Percentiles rank a stretch among this genome's conserved stretches.
phyloP scores from a whole-genome alignment of 2,888 invertebrate genomes.

The Morinoia aosen region DNA sequence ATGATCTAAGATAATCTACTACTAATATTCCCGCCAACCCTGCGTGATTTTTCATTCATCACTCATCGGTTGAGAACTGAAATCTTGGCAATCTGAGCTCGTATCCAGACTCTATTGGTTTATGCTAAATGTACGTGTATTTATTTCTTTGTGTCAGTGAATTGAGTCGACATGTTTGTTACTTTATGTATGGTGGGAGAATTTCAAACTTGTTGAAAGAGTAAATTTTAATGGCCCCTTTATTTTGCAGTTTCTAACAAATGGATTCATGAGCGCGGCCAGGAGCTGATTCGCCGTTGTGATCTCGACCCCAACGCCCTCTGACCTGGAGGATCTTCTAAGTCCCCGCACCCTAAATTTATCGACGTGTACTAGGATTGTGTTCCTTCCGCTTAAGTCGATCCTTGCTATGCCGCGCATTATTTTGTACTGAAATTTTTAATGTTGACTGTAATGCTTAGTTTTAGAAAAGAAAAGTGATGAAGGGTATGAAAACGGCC shows the following conservation, averaged over 20 bases:
- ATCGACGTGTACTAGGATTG: background rate
- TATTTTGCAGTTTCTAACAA: conserved; percentile 84
- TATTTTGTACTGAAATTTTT: background rate
- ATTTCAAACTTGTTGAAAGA: background rate
- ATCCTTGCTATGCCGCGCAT: background rate
- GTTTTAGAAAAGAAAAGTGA: background rate
- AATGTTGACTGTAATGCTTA: background rate
- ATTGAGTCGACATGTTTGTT: background rate
- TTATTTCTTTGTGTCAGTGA: background rate
- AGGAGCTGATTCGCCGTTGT: conserved; percentile 81
- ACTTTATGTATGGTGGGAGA: background rate
- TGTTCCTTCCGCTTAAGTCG: background rate
- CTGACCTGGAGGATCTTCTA: conserved; percentile 42
- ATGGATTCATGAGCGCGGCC: conserved; percentile 93
- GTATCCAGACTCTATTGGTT: background rate
- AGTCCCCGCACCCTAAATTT: background rate
- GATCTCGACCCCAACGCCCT: conserved; percentile 54
- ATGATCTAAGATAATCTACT: too few relatives aligned
- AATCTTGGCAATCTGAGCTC: background rate
- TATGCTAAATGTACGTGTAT: background rate
- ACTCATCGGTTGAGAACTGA: background rate
- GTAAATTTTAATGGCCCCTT: background rate
- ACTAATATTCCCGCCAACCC: too few relatives aligned
- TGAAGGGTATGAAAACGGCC: too few relatives aligned
- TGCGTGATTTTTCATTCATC: conserved; percentile 65